Evolutionary conservation across 1,140 invertebrate genomes (phyloP).

Genomic region (Drosophila parvula): DNA sequence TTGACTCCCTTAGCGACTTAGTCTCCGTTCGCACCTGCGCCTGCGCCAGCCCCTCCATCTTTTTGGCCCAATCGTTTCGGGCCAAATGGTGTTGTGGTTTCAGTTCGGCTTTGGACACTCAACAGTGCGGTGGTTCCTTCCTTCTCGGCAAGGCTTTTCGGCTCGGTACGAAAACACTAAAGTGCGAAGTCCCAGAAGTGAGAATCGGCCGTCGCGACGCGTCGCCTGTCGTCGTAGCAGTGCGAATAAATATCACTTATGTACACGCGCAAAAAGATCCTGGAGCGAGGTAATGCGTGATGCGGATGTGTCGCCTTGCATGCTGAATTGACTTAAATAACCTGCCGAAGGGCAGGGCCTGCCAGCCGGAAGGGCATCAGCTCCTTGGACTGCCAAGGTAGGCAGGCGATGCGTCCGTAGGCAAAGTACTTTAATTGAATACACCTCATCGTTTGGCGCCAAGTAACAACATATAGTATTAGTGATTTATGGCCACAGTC

Average conservation of each 20-base stretch:
- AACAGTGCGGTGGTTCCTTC: constrained; percentile 27
- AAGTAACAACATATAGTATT: constrained; percentile 13
- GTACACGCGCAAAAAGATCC: constrained; percentile 37
- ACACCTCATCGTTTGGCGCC: constrained; percentile 9
- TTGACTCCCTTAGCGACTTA: neutral
- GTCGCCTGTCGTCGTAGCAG: neutral
- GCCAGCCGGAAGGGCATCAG: neutral
- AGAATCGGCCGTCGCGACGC: neutral
- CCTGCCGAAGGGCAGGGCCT: neutral
- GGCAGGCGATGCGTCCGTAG: neutral
- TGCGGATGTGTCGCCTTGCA: constrained; percentile 20
- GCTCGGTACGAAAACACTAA: neutral
- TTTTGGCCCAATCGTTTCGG: constrained; percentile 1
- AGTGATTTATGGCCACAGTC: constrained; percentile 52
- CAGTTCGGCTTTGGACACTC: constrained; percentile 51
- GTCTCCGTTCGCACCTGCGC: constrained; percentile 25
- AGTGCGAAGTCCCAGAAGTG: constrained; percentile 7
- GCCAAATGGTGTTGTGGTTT: constrained; percentile 30
- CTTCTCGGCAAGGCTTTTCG: neutral
- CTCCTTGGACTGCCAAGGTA: constrained; percentile 5
- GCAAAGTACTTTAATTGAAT: constrained; percentile 53
- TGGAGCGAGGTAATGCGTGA: constrained; percentile 11
- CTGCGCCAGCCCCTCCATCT: constrained; percentile 39
- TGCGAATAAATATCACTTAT: constrained; percentile 66
- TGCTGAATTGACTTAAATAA: constrained; percentile 53